Evolutionary conservation across 1,140 invertebrate genomes (phyloP).

Genomic region (Himalopsyche phryganea): DNA sequence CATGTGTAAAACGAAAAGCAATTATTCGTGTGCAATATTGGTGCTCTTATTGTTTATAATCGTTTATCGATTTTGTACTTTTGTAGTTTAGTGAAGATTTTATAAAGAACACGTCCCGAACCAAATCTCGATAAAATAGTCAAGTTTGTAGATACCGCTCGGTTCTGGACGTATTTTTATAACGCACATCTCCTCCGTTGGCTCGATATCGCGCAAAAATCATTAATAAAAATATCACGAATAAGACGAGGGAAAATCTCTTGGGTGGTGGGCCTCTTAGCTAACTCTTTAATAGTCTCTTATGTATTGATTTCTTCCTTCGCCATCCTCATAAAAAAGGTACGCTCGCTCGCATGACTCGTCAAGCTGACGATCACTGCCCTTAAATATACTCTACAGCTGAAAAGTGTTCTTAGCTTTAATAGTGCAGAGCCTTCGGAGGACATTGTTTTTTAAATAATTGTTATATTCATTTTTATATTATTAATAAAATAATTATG

Average conservation of each 20-base stretch:
- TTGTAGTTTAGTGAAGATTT: constrained; percentile 19
- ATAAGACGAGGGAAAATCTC: constrained; percentile 29
- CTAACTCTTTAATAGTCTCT: constrained; percentile 26
- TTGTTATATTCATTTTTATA: constrained; percentile 24
- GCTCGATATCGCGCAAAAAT: constrained; percentile 30
- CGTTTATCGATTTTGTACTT: constrained; percentile 13
- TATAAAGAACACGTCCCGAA: constrained; percentile 21
- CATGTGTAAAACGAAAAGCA: constrained; percentile 26
- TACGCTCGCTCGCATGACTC: neutral
- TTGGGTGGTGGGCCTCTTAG: constrained; percentile 29
- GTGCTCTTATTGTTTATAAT: constrained; percentile 32
- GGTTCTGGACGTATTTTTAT: constrained; percentile 24
- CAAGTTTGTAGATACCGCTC: constrained; percentile 29
- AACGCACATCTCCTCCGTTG: constrained; percentile 49
- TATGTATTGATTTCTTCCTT: constrained; percentile 24
- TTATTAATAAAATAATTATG: constrained; percentile 28
- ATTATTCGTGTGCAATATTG: constrained; percentile 33
- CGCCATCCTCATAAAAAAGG: constrained; percentile 8
- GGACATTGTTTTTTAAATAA: constrained; percentile 29
- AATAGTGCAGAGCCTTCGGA: constrained; percentile 30
- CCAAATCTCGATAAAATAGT: constrained; percentile 25
- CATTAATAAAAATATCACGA: constrained; percentile 2
- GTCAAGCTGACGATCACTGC: constrained; percentile 4
- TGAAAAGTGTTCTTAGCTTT: constrained; percentile 29
- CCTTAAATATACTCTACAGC: constrained; percentile 14